Percentiles rank a stretch among this genome's conserved stretches.
Evolutionary conservation across 2,888 invertebrate species (phyloP).

Genomic region (Spatulosminthurus flaviceps): DNA sequence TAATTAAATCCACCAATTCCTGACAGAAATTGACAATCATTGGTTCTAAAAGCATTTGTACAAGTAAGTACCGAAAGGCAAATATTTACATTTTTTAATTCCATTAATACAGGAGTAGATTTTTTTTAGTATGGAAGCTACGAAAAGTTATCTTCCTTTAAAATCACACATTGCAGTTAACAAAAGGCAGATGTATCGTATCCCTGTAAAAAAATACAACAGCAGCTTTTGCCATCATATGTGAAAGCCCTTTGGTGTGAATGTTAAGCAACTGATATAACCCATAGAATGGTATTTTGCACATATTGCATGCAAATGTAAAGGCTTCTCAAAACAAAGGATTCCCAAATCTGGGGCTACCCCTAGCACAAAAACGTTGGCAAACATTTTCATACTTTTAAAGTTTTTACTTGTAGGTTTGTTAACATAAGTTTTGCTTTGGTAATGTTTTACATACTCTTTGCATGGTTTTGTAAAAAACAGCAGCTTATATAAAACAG

Average conservation of each 20-base stretch:
- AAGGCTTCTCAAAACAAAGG: background rate
- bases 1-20: background rate
- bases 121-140: background rate
- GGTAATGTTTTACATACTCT: background rate
- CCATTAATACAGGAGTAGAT: background rate
- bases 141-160: background rate
- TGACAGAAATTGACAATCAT: background rate
- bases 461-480: background rate
- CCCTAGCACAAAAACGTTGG: background rate
- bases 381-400: background rate
- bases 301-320: constrained; percentile 18
- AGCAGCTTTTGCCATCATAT: background rate
- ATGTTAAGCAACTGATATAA: background rate
- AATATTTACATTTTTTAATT: background rate
- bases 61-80: too few relatives aligned
- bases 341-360: background rate
- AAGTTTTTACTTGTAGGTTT: too few relatives aligned
- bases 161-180: background rate
- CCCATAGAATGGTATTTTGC: background rate
- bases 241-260: background rate
- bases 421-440: background rate
- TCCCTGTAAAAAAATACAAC: background rate
- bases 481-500: too few relatives aligned
- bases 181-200: background rate
- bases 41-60: too few relatives aligned